phyloP scores from a whole-genome alignment of 2,113 vertebrate species.

The Meriones unguiculatus region DNA sequence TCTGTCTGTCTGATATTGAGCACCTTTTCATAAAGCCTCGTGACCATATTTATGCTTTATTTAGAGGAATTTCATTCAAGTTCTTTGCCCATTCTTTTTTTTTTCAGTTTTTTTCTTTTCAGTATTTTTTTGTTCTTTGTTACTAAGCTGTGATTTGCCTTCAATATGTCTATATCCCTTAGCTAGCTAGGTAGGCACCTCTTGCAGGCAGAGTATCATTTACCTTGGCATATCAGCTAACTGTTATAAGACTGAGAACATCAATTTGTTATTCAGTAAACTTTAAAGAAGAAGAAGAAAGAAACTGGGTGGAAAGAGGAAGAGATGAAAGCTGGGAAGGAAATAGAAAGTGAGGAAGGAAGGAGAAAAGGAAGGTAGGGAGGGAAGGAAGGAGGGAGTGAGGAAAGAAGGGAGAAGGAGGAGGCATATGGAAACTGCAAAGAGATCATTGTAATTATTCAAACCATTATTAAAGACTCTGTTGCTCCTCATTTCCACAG shows the following conservation, averaged over 20 bases:
- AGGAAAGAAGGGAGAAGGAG: not conserved
- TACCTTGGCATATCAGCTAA: not conserved
- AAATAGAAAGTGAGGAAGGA: too few species aligned
- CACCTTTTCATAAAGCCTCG: not conserved
- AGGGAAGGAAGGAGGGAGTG: not conserved
- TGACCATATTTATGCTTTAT: not conserved
- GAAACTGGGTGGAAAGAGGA: not conserved
- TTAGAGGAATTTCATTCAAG: not conserved
- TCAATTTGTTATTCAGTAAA: constrained; percentile 8
- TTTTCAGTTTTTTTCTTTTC: not conserved
- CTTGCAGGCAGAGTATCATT: not conserved
- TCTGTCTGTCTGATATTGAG: not conserved
- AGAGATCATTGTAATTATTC: not conserved
- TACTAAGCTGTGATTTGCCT: not conserved
- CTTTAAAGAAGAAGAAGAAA: not conserved
- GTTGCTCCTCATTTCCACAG: not conserved
- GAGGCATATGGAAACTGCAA: not conserved
- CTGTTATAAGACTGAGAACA: not conserved
- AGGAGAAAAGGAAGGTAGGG: accelerated
- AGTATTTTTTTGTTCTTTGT: too few species aligned
- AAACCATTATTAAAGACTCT: constrained; percentile 37
- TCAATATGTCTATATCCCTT: not conserved
- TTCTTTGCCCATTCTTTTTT: not conserved
- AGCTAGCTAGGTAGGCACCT: not conserved
- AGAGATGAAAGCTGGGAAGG: not conserved